Percentiles rank a stretch among this genome's conserved stretches.
These are phyloP conservation scores for Drosophila watanabei DNA, from an alignment of 1,140 invertebrate species.

Conservation along the genomic window DNA sequence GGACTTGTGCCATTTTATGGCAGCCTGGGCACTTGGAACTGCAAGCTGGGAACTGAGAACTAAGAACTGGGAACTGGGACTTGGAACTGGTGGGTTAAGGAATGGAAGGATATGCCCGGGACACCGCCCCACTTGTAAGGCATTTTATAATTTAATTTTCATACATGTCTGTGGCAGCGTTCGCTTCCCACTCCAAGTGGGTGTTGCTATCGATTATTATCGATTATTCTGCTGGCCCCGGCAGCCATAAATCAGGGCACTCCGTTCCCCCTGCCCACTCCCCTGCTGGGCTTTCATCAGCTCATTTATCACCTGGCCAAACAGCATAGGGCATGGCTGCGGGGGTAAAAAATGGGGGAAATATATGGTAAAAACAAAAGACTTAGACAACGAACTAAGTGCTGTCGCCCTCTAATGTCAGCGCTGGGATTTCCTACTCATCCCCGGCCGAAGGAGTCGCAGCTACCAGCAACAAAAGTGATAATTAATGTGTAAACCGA, in stretches of 20 bases:
- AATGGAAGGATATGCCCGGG: conserved; percentile 27
- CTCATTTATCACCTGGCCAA: conserved; percentile 76
- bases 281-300: conserved; percentile 64
- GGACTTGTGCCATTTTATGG: conserved; percentile 63
- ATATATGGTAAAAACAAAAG: conserved; percentile 61
- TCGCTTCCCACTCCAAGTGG: conserved; percentile 58
- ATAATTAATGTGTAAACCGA: conserved; percentile 83
- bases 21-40: conserved; percentile 16
- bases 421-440: conserved; percentile 37
- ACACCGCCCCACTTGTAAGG: conserved; percentile 75
- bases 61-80: conserved; percentile 1
- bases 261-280: conserved; percentile 3
- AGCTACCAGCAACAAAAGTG: conserved; percentile 73
- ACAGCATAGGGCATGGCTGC: conserved; percentile 26
- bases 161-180: conserved; percentile 48
- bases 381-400: conserved; percentile 70
- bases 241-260: conserved; percentile 66
- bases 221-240: conserved; percentile 69
- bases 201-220: conserved; percentile 82
- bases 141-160: conserved; percentile 84
- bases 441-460: conserved; percentile 11
- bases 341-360: conserved; percentile 1
- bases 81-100: conserved; percentile 22
- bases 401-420: conserved; percentile 66
- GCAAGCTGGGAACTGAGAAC: background rate